A percentile compares a stretch with the other conserved stretches of the same genome.
Conservation (phyloP, 2,113 vertebrate species). For the Boulengeromyrus knoepffleri region DNA sequence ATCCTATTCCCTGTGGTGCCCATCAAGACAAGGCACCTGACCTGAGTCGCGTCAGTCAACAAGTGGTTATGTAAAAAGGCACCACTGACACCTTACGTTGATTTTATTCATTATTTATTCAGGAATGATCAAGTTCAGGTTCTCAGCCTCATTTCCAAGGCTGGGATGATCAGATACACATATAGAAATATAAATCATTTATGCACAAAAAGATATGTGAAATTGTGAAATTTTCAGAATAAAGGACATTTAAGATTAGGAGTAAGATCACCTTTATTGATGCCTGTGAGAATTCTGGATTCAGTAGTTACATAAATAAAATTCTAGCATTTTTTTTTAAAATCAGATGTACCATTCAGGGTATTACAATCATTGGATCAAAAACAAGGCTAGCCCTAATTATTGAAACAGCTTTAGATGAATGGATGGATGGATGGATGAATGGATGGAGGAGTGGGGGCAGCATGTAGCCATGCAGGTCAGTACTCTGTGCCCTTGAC, state of each 20-base stretch:
- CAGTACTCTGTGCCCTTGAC: neutral
- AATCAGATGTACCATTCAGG: neutral
- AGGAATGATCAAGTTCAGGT: neutral
- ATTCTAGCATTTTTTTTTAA: neutral
- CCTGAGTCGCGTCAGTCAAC: neutral
- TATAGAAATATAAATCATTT: neutral
- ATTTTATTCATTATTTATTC: neutral
- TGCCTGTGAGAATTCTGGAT: neutral
- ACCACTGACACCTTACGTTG: neutral
- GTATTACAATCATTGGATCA: neutral
- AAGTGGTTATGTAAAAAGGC: neutral
- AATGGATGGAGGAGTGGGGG: too few relatives aligned
- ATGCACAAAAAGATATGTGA: neutral
- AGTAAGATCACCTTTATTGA: neutral
- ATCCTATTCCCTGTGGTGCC: neutral
- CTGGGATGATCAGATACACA: neutral
- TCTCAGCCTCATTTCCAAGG: neutral
- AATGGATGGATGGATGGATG: neutral
- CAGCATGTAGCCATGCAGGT: too few relatives aligned
- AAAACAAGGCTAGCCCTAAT: neutral
- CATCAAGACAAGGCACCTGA: neutral
- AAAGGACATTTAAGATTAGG: neutral
- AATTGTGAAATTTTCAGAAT: neutral
- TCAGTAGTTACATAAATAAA: neutral
- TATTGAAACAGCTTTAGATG: neutral